Percentiles rank a stretch among this genome's conserved stretches.
These are phyloP conservation scores for Parazoanthus darwini DNA, from an alignment of 92 coral and sea anemone species.

Conservation along the genomic window DNA sequence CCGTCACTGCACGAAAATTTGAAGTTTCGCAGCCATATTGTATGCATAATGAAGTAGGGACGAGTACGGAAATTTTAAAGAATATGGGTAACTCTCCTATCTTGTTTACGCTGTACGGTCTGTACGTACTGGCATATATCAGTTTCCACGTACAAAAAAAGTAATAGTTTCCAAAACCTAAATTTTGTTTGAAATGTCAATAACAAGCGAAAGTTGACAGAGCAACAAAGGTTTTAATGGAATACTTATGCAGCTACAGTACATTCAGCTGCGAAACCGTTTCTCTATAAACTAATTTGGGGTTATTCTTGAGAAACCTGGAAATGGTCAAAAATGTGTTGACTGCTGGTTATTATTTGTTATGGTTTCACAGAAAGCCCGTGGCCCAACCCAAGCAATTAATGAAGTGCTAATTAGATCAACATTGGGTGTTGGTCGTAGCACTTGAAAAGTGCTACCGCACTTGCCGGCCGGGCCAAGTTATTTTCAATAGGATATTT, in stretches of 20 bases:
- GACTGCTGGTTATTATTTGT: slow-evolving; percentile 25
- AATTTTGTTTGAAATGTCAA: neutral
- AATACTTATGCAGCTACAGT: neutral
- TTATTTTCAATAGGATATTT: slow-evolving; percentile 34
- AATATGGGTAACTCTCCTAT: too few species aligned
- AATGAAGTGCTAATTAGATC: slow-evolving; percentile 47
- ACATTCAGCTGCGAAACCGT: neutral
- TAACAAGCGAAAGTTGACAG: neutral
- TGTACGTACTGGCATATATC: too few species aligned
- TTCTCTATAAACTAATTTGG: neutral
- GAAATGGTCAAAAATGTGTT: slow-evolving; percentile 35
- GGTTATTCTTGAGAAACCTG: neutral
- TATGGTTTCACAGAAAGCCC: slow-evolving; percentile 11
- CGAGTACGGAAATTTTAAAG: too few species aligned
- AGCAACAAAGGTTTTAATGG: neutral
- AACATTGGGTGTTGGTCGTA: slow-evolving; percentile 26
- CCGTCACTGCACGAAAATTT: too few species aligned
- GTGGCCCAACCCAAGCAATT: slow-evolving; percentile 41
- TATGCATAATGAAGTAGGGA: too few species aligned
- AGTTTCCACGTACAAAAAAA: neutral
- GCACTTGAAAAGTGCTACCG: neutral
- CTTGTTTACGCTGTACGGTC: too few species aligned
- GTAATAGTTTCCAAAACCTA: too few species aligned
- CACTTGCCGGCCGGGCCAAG: neutral
- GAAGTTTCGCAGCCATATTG: too few species aligned